These are phyloP conservation scores for Glandiceps talaboti DNA, from an alignment of 53 echinoderm and acorn worm species.

Conservation along the genomic window DNA sequence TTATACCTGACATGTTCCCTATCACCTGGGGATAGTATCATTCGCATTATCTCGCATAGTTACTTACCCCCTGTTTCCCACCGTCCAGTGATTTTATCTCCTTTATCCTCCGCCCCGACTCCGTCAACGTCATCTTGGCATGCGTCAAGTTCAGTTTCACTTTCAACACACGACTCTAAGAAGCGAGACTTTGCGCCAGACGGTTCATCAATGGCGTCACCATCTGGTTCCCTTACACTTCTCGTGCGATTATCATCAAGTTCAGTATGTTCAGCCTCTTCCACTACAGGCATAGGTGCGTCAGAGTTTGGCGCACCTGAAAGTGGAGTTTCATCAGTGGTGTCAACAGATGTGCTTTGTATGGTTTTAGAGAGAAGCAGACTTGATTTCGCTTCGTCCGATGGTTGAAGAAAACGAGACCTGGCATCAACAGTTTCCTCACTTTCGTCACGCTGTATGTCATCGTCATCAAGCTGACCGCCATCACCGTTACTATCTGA, in stretches of 20 bases:
- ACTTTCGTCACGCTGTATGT: neutral
- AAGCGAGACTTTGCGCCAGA: slow-evolving; percentile 81
- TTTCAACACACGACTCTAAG: slow-evolving; percentile 55
- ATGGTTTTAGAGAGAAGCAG: neutral
- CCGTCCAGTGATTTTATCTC: neutral
- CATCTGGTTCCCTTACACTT: neutral
- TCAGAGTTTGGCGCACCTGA: neutral
- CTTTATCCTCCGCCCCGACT: neutral
- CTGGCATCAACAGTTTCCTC: neutral
- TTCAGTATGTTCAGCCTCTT: neutral
- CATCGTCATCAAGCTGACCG: neutral
- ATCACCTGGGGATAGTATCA: no score
- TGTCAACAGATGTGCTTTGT: neutral
- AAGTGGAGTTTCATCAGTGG: neutral
- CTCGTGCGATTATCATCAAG: neutral
- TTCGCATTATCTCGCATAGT: no score
- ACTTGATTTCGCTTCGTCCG: neutral
- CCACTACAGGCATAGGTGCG: neutral
- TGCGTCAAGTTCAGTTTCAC: slow-evolving; percentile 34
- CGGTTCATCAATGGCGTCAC: neutral
- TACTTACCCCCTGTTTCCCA: neutral
- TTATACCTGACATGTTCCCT: no score
- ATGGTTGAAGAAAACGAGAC: neutral
- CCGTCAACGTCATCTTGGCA: slow-evolving; percentile 21
- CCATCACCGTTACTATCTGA: neutral